phyloP scores from a whole-genome alignment of 2,113 vertebrate genomes.

The Percina caprodes region DNA sequence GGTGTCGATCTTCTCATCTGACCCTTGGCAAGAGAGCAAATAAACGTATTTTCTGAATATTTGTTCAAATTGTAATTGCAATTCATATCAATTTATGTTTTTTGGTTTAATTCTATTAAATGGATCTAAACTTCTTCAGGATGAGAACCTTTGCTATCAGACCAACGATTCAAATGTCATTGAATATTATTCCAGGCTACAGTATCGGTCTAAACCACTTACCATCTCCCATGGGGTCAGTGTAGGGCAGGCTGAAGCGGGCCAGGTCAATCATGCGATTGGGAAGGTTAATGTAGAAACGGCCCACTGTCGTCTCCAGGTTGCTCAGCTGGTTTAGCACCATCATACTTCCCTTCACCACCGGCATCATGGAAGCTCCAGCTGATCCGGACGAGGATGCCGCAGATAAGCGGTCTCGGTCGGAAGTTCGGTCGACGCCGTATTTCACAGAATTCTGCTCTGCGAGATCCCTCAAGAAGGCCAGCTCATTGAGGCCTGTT shows the following conservation, averaged over 20 bases:
- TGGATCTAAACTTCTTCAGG: background rate
- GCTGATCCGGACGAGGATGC: constrained; percentile 33
- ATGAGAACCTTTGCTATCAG: background rate
- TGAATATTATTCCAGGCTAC: background rate
- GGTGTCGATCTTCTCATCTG: background rate
- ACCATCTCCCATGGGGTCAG: constrained; percentile 98
- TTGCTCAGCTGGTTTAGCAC: constrained; percentile 98
- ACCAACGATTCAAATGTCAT: background rate
- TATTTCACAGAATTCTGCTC: constrained; percentile 97
- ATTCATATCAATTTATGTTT: too few relatives aligned
- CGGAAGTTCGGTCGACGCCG: constrained; percentile 85
- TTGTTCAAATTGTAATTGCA: background rate
- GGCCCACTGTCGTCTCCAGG: constrained; percentile 95
- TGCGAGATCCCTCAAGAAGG: constrained; percentile 95
- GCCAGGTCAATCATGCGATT: constrained; percentile 98
- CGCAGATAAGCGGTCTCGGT: constrained; percentile 49
- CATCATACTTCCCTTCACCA: constrained; percentile 99
- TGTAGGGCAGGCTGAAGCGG: constrained; percentile 95
- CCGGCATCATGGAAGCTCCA: constrained; percentile 78
- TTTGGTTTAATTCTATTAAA: background rate
- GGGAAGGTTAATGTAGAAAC: constrained; percentile 98
- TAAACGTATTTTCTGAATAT: background rate
- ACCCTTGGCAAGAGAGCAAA: background rate
- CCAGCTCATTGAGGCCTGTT: constrained; percentile 95
- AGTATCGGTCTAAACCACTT: constrained; percentile 63